Conservation (phyloP, 2,113 vertebrate genomes). For the Gymnobelideus leadbeateri region DNA sequence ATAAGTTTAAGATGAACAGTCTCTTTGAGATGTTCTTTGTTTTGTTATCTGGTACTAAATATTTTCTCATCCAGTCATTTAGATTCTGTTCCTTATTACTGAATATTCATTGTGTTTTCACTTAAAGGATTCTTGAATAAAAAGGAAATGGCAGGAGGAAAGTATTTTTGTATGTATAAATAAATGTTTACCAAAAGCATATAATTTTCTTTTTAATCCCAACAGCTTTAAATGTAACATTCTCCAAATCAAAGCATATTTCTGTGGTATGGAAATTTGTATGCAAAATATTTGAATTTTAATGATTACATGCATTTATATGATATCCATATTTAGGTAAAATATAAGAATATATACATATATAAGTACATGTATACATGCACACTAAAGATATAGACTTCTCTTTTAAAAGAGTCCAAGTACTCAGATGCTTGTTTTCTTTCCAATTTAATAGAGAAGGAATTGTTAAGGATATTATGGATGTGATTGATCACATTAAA, state of each 20-base stretch:
- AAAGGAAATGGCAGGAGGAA: slow-evolving; percentile 60
- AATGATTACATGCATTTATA: slow-evolving; percentile 52
- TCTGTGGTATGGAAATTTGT: slow-evolving; percentile 42
- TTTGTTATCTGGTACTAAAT: slow-evolving; percentile 78
- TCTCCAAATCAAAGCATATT: slow-evolving; percentile 31
- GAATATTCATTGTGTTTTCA: slow-evolving; percentile 77
- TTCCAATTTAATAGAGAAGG: not conserved
- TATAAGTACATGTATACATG: not conserved
- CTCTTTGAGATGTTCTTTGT: slow-evolving; percentile 85
- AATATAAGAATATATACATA: slow-evolving; percentile 37
- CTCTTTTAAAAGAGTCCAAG: slow-evolving; percentile 43
- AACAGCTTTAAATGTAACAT: slow-evolving; percentile 48
- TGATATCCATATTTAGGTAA: slow-evolving; percentile 6
- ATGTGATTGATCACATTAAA: not conserved
- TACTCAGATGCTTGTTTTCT: not conserved
- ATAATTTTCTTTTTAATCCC: slow-evolving; percentile 68
- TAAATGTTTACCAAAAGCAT: slow-evolving; percentile 63
- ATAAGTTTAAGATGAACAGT: slow-evolving; percentile 89
- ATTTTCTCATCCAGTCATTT: slow-evolving; percentile 66
- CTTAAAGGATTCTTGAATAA: slow-evolving; percentile 67
- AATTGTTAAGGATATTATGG: not conserved
- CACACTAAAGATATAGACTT: not conserved
- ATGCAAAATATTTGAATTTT: slow-evolving; percentile 46
- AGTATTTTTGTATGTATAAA: slow-evolving; percentile 67
- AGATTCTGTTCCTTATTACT: slow-evolving; percentile 77